These are phyloP conservation scores for Mionectes macconnelli DNA, from an alignment of 2,113 vertebrate species.

Conservation along the genomic window DNA sequence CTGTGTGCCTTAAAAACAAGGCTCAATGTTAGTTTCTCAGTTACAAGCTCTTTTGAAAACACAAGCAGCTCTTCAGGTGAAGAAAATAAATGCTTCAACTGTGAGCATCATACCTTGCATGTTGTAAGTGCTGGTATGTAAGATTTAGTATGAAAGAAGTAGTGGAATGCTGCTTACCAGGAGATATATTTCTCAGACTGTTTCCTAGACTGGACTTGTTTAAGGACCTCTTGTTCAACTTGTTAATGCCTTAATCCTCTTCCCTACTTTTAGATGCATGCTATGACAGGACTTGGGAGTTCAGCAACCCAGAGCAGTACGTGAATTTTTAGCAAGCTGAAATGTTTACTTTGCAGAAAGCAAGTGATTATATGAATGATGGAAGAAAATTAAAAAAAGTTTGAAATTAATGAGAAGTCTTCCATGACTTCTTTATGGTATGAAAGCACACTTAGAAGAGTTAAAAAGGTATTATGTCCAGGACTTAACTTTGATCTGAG, in stretches of 20 bases:
- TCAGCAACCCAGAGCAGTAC: background rate
- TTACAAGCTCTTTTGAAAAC: background rate
- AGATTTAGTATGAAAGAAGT: background rate
- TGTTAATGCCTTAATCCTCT: conserved; percentile 58
- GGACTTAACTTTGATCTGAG: background rate
- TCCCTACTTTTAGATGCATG: background rate
- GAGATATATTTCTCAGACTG: background rate
- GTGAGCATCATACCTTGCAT: accelerated
- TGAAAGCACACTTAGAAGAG: background rate
- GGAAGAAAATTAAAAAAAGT: background rate
- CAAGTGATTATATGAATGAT: background rate
- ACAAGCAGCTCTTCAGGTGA: background rate
- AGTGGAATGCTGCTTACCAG: conserved; percentile 35
- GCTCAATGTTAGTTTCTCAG: background rate
- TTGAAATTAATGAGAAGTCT: background rate
- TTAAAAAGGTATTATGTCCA: background rate
- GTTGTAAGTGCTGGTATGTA: background rate
- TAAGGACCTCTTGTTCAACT: conserved; percentile 51
- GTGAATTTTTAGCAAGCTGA: background rate
- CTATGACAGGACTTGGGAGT: conserved; percentile 4
- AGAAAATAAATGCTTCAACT: background rate
- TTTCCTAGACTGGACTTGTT: conserved; percentile 38
- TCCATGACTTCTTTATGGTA: background rate
- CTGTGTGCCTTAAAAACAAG: background rate
- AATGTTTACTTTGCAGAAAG: conserved; percentile 8